Base-by-base conservation (phyloP, 2,888 invertebrate species). In the Apodemia hepburni region DNA sequence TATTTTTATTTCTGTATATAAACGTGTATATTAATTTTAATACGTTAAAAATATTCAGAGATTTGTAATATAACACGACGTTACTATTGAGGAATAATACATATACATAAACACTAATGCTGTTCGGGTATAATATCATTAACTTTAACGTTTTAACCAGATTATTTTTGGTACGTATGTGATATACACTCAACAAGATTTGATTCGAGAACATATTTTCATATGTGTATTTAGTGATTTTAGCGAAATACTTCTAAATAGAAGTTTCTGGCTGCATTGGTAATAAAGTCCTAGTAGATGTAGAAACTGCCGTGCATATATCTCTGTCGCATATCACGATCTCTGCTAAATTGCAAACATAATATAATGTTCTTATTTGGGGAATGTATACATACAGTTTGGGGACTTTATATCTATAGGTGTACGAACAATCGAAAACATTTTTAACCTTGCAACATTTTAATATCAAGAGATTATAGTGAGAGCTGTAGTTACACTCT, bases 201-300 rank as follows among this genome's bases (percentile, higher is more conserved):
- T 78, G 78, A 79, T 74, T 75, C 67, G 69, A 79, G 66, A 76
- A 68, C 75, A 75, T 87, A 88, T 88, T 88, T 88, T 88, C 81
- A 71, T 85, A 88, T 72, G 69, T 71, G 70, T 69, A 71, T 84
- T 83, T 83, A 84, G 77, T 73, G 73, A 74, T 76, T 78, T 76
- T 77, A 75, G 76, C 72, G 66, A 22, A 66, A 70, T 66, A 67
- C 68, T 64, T 65, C 65, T 71, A 64, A 57, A 42, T 42, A 51
- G 58, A 49, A 61, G 45, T 17, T 63, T 51, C 57, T 33, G 62
- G 60, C 62, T 57, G 62, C 59, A 62, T 58, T 62, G 49, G 61
- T 62, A 60, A 17, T 35, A 47, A 11, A 54, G 5, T 59, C 62
- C 54, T 60, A 57, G 42, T 47, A 59, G 33, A 22, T 54, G 54